A percentile compares a stretch with the other conserved stretches of the same genome.
phyloP scores from a whole-genome alignment of 2,888 invertebrate species.

The Dynastes maya region DNA sequence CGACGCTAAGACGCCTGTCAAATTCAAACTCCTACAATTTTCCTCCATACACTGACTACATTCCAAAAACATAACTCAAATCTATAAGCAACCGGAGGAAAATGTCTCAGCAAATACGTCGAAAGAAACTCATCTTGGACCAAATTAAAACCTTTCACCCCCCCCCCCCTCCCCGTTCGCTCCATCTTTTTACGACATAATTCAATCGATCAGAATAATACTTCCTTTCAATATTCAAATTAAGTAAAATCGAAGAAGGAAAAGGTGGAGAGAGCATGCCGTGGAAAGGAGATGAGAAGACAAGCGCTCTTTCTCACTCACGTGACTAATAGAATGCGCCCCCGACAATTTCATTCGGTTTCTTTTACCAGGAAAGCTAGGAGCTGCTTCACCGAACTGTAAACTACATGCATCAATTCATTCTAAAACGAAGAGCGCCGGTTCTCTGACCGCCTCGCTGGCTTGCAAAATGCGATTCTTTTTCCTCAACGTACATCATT shows the following conservation, averaged over 20 bases:
- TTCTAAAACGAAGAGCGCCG: slow-evolving; percentile 11
- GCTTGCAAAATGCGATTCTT: slow-evolving; percentile 1
- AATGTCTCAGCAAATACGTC: background rate
- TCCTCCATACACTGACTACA: background rate
- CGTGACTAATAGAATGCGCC: background rate
- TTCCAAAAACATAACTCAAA: background rate
- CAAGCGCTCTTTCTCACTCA: background rate
- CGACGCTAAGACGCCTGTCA: background rate
- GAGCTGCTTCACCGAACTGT: slow-evolving; percentile 34
- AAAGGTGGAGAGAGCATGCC: background rate
- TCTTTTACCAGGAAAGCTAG: background rate
- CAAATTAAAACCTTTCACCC: slow-evolving; percentile 13
- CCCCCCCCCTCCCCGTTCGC: no score
- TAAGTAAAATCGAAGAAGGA: slow-evolving; percentile 24
- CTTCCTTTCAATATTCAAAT: slow-evolving; percentile 38
- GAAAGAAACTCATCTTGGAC: slow-evolving; percentile 14
- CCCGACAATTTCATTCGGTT: slow-evolving; percentile 2
- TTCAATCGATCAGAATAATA: slow-evolving; percentile 29
- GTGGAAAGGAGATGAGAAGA: background rate
- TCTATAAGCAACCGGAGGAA: background rate
- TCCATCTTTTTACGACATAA: slow-evolving; percentile 21
- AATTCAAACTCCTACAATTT: background rate
- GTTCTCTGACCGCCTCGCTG: background rate
- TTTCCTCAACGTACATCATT: background rate
- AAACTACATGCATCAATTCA: slow-evolving; percentile 42